A percentile compares a stretch with the other conserved stretches of the same genome.
Evolutionary conservation across 2,797 vertebrate species (phyloP).

Genomic region (Falco berigora): DNA sequence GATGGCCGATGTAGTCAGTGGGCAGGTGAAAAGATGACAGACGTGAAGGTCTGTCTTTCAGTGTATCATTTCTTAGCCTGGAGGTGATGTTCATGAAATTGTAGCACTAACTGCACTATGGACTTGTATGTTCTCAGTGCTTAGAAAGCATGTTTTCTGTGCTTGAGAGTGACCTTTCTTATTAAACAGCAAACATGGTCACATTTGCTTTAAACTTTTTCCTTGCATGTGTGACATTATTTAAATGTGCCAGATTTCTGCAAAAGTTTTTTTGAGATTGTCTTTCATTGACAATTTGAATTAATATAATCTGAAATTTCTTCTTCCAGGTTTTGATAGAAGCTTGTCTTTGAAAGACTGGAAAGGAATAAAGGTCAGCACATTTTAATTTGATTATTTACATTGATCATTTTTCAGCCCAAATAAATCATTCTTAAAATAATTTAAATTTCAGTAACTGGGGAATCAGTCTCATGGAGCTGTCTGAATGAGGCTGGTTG

Average conservation of each 20-base stretch:
- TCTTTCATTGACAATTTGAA: neutral
- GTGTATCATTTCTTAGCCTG: neutral
- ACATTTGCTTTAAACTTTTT: neutral
- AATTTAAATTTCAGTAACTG: neutral
- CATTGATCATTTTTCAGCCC: accelerated
- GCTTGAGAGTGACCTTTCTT: neutral
- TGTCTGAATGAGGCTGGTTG: neutral
- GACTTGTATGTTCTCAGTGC: neutral
- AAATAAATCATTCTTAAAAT: neutral
- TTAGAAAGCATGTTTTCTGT: neutral
- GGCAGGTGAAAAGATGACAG: neutral
- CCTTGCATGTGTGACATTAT: accelerated
- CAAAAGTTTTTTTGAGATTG: neutral
- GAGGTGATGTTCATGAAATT: neutral
- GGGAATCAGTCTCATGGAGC: neutral
- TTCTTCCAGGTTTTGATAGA: neutral
- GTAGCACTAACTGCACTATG: neutral
- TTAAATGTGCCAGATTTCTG: accelerated
- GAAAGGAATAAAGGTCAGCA: neutral
- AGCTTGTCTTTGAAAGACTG: neutral
- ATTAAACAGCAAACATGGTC: neutral
- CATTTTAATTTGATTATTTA: neutral
- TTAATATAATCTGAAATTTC: neutral
- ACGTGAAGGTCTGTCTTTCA: neutral
- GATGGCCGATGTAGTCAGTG: neutral